phyloP scores from a whole-genome alignment of 2,113 vertebrate species.

The Calonectris borealis region DNA sequence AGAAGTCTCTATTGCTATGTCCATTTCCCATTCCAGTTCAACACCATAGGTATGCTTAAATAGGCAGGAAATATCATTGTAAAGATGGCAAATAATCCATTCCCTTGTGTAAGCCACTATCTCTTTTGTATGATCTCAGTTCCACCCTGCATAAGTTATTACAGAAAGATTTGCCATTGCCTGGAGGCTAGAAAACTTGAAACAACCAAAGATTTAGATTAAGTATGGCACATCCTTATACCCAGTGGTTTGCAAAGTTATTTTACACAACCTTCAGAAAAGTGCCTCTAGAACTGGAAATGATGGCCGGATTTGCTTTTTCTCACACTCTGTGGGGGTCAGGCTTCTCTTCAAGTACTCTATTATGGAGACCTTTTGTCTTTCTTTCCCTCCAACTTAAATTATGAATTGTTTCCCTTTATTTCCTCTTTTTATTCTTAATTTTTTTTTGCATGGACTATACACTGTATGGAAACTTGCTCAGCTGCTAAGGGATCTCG shows the following conservation, averaged over 20 bases:
- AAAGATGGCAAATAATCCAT: background rate
- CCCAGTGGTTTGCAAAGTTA: background rate
- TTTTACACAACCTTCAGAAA: background rate
- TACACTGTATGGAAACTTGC: background rate
- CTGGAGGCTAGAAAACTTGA: constrained; percentile 10
- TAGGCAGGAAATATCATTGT: background rate
- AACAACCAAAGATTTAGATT: constrained; percentile 6
- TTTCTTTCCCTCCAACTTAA: background rate
- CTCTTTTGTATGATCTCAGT: background rate
- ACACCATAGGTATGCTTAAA: background rate
- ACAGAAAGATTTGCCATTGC: background rate
- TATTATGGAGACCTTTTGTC: background rate
- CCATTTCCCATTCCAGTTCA: background rate
- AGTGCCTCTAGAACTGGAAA: constrained; percentile 2
- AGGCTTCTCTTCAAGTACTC: background rate
- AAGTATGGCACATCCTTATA: background rate
- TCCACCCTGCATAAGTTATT: background rate
- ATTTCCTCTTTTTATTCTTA: background rate
- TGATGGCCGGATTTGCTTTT: background rate
- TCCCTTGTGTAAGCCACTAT: background rate
- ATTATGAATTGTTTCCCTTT: background rate
- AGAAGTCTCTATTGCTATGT: background rate
- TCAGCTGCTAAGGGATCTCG: background rate
- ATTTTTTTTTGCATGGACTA: background rate
- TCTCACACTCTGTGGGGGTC: background rate